Base-by-base conservation (phyloP, 2,797 vertebrate genomes). In the Hyperoplus lanceolatus region DNA sequence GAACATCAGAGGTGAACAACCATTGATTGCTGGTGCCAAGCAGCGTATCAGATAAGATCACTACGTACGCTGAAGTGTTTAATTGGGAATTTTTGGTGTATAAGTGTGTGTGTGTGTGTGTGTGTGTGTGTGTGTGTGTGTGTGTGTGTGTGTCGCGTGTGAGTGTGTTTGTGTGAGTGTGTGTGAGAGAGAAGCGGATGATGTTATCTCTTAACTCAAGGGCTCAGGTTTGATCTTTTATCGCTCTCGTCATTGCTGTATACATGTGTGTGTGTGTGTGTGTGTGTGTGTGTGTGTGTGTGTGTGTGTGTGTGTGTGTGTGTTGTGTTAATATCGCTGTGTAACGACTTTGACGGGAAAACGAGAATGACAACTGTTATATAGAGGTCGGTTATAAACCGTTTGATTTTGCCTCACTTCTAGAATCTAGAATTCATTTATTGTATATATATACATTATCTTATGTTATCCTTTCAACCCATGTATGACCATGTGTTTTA, bases 21-120 rank as follows among this genome's bases (percentile, higher is more conserved):
- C 66, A 92, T 90, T 75, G 86, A 89, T 91, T 70, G 73, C 70
- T 70, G 77, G 82, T 80, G 85, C 82, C 53, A 18, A 73, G 81
- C 78, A 77, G 76, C 81, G 64, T 87, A 92, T 90, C 82, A 87
- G 92, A 94, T 94, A 93, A 79, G 69, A 92, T 91, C 87, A 78
- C 49, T 70, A 38, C 21, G 63, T 80, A 83, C 70, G 56, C 63
- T 81, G 64, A 75, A 88, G 82, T 90, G 84, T 91, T 92, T 92
- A 87, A 92, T 92, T 94, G 88, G 85, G 80, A 85, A 81, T 70
- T 85, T 51, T 80, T 60, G 38, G 55, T 70, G 38, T 50, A 21
- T 56, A 42, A 45, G 39, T 54, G 48, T 54, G 64, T 70, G 73
- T 67, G 70, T 61, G 66, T 80, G 57, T 80, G 70, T 82, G 64